Base-by-base conservation (phyloP, 2,888 invertebrate genomes). In the Troides helena region DNA sequence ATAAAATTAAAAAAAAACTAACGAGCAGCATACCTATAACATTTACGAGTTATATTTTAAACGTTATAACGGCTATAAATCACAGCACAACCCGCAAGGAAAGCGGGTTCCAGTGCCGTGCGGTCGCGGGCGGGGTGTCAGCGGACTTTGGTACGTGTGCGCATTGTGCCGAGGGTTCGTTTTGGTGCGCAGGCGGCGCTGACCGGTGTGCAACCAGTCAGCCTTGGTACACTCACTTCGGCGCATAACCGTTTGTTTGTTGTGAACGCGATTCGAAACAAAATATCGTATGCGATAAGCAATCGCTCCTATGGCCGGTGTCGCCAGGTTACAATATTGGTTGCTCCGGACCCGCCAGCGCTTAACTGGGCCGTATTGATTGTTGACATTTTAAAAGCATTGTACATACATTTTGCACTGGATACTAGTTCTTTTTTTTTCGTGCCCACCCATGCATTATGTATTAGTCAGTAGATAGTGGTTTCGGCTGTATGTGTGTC, bases 221-320 rank as follows among this genome's bases (percentile, higher is more conserved):
- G 68, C 79, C 79, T 78, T 78, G 79, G 74, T 60, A 77, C 78
- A 77, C 76, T 79, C 77, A 78, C 77, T 77, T 78, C 75, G 74
- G 71, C 68, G 62, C 46, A 68, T 65, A 71, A 25, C 67, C 58
- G 68, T 68, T 58, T 71, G 62, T 65, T 65, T 66, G 75, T 76
- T 73, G 62, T 71, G 72, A 75, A 76, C 75, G 72, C 66, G 68
- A 63, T 66, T 67, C 67, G 61, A 71, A 63, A 71, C 69, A 59
- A 66, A 69, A 65, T 63, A 39, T 60, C 61, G 57, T 61, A 63
- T 59, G 50, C 57, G 62, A 61, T 58, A 53, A 17, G 23, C 58
- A 39, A 10, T 68, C 36, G 46, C 56, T 65, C 67, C 68, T 71
- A 71, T 57, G 36, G 46, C 71, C 62, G 62, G 58, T 53, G 53